Base-by-base conservation (phyloP, 2,888 invertebrate genomes). In the Eledone cirrhosa region DNA sequence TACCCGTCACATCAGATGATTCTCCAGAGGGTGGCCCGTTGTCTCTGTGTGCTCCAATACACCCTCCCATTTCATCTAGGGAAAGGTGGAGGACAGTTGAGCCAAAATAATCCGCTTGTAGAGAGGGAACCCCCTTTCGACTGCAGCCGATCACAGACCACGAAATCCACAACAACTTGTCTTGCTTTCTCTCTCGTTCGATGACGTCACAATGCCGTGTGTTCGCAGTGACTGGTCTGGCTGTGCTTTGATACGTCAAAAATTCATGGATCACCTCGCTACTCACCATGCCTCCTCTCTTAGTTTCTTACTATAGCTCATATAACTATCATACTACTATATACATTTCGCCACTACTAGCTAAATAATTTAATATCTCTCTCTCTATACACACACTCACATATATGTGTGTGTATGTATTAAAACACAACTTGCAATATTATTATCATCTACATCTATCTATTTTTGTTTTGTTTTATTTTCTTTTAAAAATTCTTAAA, bases 1-100 rank as follows among this genome's bases (percentile, higher is more conserved):
- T 88, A 84, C 89, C 89, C 81, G 88, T 88, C 31, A 87, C 87
- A 81, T 89, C 89, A 48, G 89, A 89, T 4, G 88, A 89, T 80
- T 90, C 89, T 53, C 89, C 86, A 48, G 88, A 88, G 74, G 89
- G 88, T 78, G 87, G 88, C 77, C 86, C 87, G 78, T 87, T 85
- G 80, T 88, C 88, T 83, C 90, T 84, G 78, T 87, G 86, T 41
- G 87, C 84, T 78, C 90, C 88, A 80, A 90, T 86, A 84, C 90
- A 90, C 86, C 90, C 89, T 87, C 90, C 90, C 90, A 90, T 89
- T 59, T 67, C 81, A 76, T 74, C 72, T 22, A 63, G 69, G 78
- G 78, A 78, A 78, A 78, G 81, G 81, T 69, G 72, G 65, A 77
- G 77, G 74, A 77, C 72, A 77, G 69, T 77, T 79, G 77, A 65